A percentile compares a stretch with the other conserved stretches of the same genome.
Conservation (phyloP, 2,888 invertebrate genomes). For the Choreutis nemorana region DNA sequence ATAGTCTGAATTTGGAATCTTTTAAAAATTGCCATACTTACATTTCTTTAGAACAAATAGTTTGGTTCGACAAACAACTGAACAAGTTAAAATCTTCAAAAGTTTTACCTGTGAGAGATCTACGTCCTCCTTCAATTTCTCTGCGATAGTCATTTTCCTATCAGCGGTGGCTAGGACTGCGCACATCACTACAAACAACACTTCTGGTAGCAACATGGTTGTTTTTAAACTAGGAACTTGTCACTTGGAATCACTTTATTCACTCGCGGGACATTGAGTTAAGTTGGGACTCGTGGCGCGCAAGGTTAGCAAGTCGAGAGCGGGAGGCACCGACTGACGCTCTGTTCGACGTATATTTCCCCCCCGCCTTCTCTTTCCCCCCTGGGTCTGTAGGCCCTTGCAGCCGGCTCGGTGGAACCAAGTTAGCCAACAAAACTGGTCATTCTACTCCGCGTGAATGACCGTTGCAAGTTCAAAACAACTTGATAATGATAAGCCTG, state of each 20-base stretch:
- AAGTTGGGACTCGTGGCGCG: conserved; percentile 25
- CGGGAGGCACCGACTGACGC: conserved; percentile 35
- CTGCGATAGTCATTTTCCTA: conserved; percentile 62
- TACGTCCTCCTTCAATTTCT: conserved; percentile 70
- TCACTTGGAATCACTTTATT: conserved; percentile 28
- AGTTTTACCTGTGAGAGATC: conserved; percentile 73
- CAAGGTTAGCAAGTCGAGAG: conserved; percentile 39
- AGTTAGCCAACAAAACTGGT: conserved; percentile 26
- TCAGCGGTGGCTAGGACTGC: conserved; percentile 32
- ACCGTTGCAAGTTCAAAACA: conserved; percentile 39
- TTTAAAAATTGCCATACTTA: too few relatives aligned
- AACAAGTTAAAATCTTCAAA: conserved; percentile 17
- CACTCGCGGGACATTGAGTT: conserved; percentile 43
- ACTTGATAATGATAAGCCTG: too few relatives aligned
- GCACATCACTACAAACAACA: conserved; percentile 50
- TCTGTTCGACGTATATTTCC: conserved; percentile 30
- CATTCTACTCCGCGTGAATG: conserved; percentile 27
- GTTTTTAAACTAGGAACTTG: conserved; percentile 9
- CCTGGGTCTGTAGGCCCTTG: too few relatives aligned
- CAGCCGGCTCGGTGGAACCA: conserved; percentile 19
- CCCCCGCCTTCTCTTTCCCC: too few relatives aligned
- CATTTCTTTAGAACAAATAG: too few relatives aligned
- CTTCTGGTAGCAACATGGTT: conserved; percentile 31
- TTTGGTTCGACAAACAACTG: too few relatives aligned
- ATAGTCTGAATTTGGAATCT: too few relatives aligned